Base-by-base conservation (phyloP, 2,888 invertebrate genomes). In the Dyspetes luteomarginatus region DNA sequence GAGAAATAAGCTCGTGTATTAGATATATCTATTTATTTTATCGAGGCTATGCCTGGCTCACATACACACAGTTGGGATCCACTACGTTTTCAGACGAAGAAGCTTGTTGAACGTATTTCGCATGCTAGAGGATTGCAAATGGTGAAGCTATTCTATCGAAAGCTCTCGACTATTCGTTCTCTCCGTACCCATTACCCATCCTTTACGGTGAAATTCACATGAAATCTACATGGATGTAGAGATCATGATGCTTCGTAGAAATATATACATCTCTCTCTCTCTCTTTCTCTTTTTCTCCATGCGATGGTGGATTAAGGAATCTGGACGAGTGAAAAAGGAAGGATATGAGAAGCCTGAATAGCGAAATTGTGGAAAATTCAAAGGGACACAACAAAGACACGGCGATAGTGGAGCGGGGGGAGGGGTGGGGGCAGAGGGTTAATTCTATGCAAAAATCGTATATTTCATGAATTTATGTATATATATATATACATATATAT, bases 81-180 rank as follows among this genome's bases (percentile, higher is more conserved):
- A 85, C 81, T 83, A 77, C 56, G 76, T 75, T 84, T 82, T 83
- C 82, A 82, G 83, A 84, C 83, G 83, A 83, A 76, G 73, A 82
- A 82, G 81, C 82, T 84, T 82, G 72, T 81, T 73, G 79, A 68
- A 76, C 84, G 83, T 84, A 85, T 85, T 82, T 85, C 73, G 85
- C 82, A 83, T 84, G 82, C 81, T 76, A 55, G 77, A 78, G 83
- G 83, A 83, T 58, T 41, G 58, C 50, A 52, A 67, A 41, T 41
- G 36, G 43, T 4, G 58, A 30, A 81, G 82, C 67, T 72, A 68
- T 72, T 73, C 55, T 76, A 56, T 78, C 62, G 78, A 68, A 77
- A 81, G 71, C 76, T 75, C 69, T 78, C 67, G 56, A 78, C 67
- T 77, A 81, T 50, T 80, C 15, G 5, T 1, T 45, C 17, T 5